phyloP scores from a whole-genome alignment of 2,888 invertebrate genomes.

The Laspeyria flexula region DNA sequence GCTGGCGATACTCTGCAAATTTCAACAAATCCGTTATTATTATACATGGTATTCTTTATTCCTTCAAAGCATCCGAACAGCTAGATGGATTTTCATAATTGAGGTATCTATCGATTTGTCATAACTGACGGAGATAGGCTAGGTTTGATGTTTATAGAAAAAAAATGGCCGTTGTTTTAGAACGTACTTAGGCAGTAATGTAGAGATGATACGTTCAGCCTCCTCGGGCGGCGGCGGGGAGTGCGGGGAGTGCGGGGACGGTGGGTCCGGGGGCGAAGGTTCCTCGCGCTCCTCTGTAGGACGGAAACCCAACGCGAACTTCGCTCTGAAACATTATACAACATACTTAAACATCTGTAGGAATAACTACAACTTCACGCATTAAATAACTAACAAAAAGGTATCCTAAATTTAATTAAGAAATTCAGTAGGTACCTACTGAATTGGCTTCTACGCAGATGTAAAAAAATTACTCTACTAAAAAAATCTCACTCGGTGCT shows the following conservation, averaged over 20 bases:
- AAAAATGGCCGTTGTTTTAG: constrained; percentile 23
- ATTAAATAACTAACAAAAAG: not conserved
- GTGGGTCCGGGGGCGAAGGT: constrained; percentile 87
- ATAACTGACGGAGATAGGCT: no score
- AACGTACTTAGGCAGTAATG: constrained; percentile 89
- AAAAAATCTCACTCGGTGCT: no score
- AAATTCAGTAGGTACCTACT: no score
- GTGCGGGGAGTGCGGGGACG: constrained; percentile 78
- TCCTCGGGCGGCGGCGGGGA: constrained; percentile 92
- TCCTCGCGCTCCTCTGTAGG: constrained; percentile 86
- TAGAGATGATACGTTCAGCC: constrained; percentile 91
- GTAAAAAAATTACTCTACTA: no score
- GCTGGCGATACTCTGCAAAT: constrained; percentile 89
- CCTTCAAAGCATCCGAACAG: no score
- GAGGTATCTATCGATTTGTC: no score
- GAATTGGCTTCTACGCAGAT: no score
- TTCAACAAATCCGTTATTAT: no score
- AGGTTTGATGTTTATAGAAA: not conserved
- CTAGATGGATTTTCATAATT: no score
- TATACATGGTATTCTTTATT: no score
- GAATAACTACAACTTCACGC: not conserved
- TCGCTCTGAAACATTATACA: constrained; percentile 82
- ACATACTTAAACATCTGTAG: not conserved
- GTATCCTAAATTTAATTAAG: no score
- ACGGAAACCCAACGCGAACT: constrained; percentile 90